These are phyloP conservation scores for Drepanosiphum platanoidis DNA, from an alignment of 2,888 invertebrate genomes.

Conservation along the genomic window DNA sequence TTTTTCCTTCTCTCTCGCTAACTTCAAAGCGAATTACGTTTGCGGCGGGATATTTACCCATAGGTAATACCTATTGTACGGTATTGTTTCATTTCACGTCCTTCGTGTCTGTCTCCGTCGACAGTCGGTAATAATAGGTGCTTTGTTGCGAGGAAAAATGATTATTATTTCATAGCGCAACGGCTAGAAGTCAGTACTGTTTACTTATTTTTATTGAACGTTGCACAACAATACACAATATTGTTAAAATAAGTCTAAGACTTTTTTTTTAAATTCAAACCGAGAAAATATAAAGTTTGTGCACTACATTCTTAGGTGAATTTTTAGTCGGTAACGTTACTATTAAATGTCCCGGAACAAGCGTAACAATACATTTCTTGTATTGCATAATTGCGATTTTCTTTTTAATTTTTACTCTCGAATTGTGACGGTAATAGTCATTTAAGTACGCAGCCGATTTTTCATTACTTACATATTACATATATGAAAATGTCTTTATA, in stretches of 20 bases:
- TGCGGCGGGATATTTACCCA: background rate
- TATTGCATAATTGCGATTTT: too few relatives aligned
- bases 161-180: background rate
- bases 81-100: background rate
- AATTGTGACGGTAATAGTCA: too few relatives aligned
- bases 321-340: background rate
- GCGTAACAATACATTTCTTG: too few relatives aligned
- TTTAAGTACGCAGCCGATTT: too few relatives aligned
- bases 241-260: background rate
- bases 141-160: background rate
- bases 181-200: background rate
- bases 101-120: background rate
- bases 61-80: background rate
- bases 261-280: too few relatives aligned
- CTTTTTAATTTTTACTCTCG: too few relatives aligned
- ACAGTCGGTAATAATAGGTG: background rate
- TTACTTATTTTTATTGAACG: background rate
- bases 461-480: too few relatives aligned
- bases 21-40: background rate
- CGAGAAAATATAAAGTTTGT: too few relatives aligned
- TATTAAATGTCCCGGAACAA: background rate
- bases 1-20: background rate
- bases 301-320: too few relatives aligned
- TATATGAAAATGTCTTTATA: too few relatives aligned
- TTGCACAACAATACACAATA: background rate